Base-by-base conservation (phyloP, 1,140 invertebrate species). In the Micrasema minimum region DNA sequence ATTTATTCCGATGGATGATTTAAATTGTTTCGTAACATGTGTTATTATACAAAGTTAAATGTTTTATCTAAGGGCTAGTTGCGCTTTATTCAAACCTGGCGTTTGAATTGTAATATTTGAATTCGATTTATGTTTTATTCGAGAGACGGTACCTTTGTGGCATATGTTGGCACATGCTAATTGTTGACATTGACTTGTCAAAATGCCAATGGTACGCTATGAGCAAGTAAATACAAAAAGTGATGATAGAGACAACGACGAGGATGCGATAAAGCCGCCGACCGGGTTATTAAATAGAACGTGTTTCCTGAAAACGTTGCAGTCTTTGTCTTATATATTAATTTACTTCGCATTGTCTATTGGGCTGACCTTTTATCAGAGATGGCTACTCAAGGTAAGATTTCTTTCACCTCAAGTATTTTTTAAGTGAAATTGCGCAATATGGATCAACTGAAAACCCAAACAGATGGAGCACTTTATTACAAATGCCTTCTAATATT, bases 361-460 rank as follows among this genome's bases (percentile, higher is more conserved):
- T 77, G 90, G 94, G 61, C 87, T 99, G n/a, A 98, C 96, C 14
- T 98, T 98, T 85, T 99, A 98, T 80, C 96, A 98, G 80, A 90
- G 96, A 88, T 93, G 92, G 89, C 89, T 98, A 72, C 88, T 96
- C 72, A 90, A 92, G 85, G 95, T 96, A 84, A 86, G 85, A 81
- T 51, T n/a, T n/a, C n/a, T n/a, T n/a, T n/a, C n/a, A n/a, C 14
- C 14, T n/a, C n/a, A n/a, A n/a, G n/a, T n/a, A n/a, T n/a, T n/a
- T n/a, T n/a, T n/a, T n/a, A n/a, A n/a, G n/a, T n/a, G n/a, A n/a
- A n/a, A n/a, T n/a, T n/a, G n/a, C n/a, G n/a, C n/a, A n/a, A n/a
- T n/a, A n/a, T n/a, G n/a, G n/a, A n/a, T n/a, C n/a, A n/a, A n/a
- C n/a, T n/a, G n/a, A n/a, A n/a, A n/a, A n/a, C n/a, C n/a, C n/a